Conservation (phyloP, 2,113 vertebrate genomes). For the Laticauda laticaudata region DNA sequence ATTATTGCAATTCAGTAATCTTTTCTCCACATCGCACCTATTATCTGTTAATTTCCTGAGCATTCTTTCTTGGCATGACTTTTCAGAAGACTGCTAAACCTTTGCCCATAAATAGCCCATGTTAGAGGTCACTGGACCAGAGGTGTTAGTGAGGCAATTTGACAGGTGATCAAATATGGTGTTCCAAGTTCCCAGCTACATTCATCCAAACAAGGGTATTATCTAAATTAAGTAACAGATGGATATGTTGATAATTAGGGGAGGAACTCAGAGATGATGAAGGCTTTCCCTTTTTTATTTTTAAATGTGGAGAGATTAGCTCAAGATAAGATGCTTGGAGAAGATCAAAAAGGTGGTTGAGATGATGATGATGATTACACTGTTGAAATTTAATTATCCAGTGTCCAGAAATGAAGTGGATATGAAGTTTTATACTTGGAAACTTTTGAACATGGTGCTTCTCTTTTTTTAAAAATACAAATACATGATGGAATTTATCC, state of each 20-base stretch:
- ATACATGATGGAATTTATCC: no score
- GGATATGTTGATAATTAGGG: not conserved
- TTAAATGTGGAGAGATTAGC: not conserved
- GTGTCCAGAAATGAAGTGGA: not conserved
- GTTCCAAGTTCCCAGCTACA: not conserved
- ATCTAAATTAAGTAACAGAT: not conserved
- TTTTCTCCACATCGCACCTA: not conserved
- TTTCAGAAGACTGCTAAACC: not conserved
- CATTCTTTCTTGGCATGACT: not conserved
- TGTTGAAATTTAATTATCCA: not conserved
- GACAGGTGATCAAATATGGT: not conserved
- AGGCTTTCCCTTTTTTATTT: not conserved
- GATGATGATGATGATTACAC: not conserved
- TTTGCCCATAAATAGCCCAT: not conserved
- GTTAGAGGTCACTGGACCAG: not conserved
- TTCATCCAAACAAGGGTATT: not conserved
- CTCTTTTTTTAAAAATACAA: not conserved
- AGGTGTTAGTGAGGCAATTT: not conserved
- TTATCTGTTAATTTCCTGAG: not conserved
- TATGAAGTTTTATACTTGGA: not conserved
- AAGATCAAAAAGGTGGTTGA: not conserved
- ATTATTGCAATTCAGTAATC: not conserved
- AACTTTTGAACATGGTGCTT: not conserved
- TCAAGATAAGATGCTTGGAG: not conserved
- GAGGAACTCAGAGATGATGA: not conserved